Conservation (phyloP, 2,888 invertebrate species). For the Thera obeliscata region DNA sequence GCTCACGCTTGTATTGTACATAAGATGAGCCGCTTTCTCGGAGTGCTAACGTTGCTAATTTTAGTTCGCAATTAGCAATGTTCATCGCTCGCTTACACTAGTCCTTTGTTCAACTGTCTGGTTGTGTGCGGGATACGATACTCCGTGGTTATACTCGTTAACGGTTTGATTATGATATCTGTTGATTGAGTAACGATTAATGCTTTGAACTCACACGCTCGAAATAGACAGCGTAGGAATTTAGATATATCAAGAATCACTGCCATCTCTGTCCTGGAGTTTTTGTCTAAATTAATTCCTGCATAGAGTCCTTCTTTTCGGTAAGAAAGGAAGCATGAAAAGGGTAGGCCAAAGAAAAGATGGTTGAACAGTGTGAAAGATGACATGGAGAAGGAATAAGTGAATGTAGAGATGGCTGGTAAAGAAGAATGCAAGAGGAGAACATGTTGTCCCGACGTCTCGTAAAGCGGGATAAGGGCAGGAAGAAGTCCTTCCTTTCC, state of each 20-base stretch:
- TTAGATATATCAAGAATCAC: not conserved
- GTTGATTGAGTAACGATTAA: conserved; percentile 6
- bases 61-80: conserved; percentile 42
- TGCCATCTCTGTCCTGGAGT: not conserved
- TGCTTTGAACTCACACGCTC: not conserved
- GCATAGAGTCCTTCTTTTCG: no score
- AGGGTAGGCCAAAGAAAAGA: no score
- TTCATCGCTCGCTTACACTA: conserved; percentile 8
- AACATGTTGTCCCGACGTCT: no score
- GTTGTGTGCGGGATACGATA: conserved; percentile 4
- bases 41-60: conserved; percentile 42
- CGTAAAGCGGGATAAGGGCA: no score
- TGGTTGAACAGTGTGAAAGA: no score
- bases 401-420: no score
- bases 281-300: not conserved
- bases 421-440: no score
- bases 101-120: conserved; percentile 13
- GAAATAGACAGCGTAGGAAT: not conserved
- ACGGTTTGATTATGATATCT: conserved; percentile 6
- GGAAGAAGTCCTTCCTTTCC: no score
- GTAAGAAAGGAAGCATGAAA: no score
- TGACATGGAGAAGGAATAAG: no score
- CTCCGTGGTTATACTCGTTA: not conserved
- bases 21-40: conserved; percentile 46
- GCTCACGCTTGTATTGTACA: conserved; percentile 1